Evolutionary conservation across 2,888 invertebrate species (phyloP).

Genomic region (Blera fallax): DNA sequence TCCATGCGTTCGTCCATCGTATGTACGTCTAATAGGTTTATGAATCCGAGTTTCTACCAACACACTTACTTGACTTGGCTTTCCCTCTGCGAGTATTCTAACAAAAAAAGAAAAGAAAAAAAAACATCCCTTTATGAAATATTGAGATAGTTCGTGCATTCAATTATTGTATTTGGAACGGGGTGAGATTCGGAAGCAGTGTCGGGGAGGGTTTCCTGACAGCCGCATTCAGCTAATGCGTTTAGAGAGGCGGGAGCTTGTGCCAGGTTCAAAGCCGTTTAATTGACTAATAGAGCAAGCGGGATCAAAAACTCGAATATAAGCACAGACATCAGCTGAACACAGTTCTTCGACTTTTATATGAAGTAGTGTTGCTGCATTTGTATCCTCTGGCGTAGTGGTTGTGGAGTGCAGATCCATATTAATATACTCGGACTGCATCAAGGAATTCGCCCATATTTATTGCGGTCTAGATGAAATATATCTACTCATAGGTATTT

Average conservation of each 20-base stretch:
- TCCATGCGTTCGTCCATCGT: constrained; percentile 47
- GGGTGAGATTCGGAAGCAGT: constrained; percentile 23
- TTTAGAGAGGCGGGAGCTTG: constrained; percentile 17
- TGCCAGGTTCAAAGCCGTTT: constrained; percentile 58
- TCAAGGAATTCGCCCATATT: constrained; percentile 48
- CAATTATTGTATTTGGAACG: constrained; percentile 54
- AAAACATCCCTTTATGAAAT: constrained; percentile 50
- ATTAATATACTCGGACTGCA: constrained; percentile 43
- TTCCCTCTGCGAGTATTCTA: neutral
- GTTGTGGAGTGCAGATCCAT: constrained; percentile 14
- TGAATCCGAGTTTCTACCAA: constrained; percentile 29
- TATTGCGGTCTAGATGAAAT: constrained; percentile 45
- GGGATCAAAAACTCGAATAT: constrained; percentile 3
- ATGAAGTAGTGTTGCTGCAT: constrained; percentile 42
- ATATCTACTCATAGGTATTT: neutral
- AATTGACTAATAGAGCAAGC: constrained; percentile 64
- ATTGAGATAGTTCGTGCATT: constrained; percentile 60
- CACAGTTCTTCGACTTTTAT: constrained; percentile 27
- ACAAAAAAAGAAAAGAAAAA: constrained; percentile 2
- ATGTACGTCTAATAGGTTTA: constrained; percentile 43
- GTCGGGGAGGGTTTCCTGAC: constrained; percentile 23
- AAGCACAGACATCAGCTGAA: constrained; percentile 33
- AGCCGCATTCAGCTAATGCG: constrained; percentile 38
- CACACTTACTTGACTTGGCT: constrained; percentile 17
- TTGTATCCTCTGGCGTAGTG: constrained; percentile 25